Evolutionary conservation across 2,113 vertebrate species (phyloP).

Genomic region (Tyto alba): DNA sequence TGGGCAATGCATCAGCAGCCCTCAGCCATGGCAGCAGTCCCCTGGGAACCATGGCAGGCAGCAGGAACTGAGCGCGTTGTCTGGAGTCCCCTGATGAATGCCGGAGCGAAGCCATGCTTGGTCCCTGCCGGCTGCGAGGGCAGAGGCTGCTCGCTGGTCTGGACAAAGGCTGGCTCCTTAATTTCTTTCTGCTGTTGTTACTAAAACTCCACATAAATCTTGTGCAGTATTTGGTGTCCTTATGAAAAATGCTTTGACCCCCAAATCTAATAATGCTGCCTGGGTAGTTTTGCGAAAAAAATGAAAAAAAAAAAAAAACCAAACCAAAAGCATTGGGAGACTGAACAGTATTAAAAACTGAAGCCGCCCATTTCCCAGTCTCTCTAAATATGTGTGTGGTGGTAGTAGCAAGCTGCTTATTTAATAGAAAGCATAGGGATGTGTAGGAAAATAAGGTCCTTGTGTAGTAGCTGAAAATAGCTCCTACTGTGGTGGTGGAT

Average conservation of each 20-base stretch:
- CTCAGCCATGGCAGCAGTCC: accelerated
- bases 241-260: not conserved
- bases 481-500: not conserved
- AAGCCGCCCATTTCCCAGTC: not conserved
- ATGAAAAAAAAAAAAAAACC: not conserved
- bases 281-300: not conserved
- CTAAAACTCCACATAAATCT: constrained; percentile 34
- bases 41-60: not conserved
- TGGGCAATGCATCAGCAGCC: not conserved
- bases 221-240: not conserved
- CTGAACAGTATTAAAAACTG: not conserved
- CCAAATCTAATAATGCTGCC: not conserved
- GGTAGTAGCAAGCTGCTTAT: not conserved
- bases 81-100: not conserved
- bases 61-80: not conserved
- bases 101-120: accelerated
- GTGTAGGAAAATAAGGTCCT: not conserved
- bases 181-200: constrained; percentile 21
- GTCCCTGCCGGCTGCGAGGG: not conserved
- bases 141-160: not conserved
- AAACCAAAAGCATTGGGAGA: not conserved
- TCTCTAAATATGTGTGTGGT: not conserved
- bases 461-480: not conserved
- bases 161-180: constrained; percentile 12
- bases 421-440: not conserved